Evolutionary conservation across 1,140 invertebrate genomes (phyloP), one percentile per base, ranked within the genome.

Genomic region (Nixonia krombeini): DNA sequence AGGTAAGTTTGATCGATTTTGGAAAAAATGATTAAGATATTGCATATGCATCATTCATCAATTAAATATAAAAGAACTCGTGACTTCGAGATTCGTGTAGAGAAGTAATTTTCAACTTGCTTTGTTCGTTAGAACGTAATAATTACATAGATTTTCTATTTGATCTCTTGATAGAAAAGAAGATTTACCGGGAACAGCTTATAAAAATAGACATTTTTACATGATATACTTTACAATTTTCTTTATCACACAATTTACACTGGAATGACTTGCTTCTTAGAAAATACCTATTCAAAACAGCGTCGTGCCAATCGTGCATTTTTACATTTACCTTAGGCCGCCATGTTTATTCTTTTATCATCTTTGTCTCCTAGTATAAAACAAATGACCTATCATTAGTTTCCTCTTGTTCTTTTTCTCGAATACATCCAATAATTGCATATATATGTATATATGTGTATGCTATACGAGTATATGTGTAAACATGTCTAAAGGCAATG

Each of bases 181-280:
- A 58, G 66, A 69, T n/a, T 69, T 69, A 63, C 59, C 49, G 53
- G 58, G 63, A 53, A 69, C 55, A 63, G 59, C 26, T 69, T 69
- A 69, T 69, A 69, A 69, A 69, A 69, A 63, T 69, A 69, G 63
- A 69, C 44, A 21, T 53, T 68, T 64, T 69, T 69, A 53, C 44
- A 52, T 56, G 46, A 10, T n/a, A 42, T 69, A 63, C 59, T 63
- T 68, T 63, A 69, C 59, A 59, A 41, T 53, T 63, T 69, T 69
- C 44, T 55, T 59, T 69, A 69, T 69, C 66, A 69, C 55, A 64
- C 66, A 69, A 63, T 69, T 69, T 58, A 58, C 31, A 16, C 59
- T 69, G 49, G 49, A 69, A 69, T 63, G 44, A 50, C 46, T 26
- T 46, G 33, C 56, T 51, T 40, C 45, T 63, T 63, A 63, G 55